These are phyloP conservation scores for Choristoneura fumiferana DNA, from an alignment of 1,140 invertebrate species.

Conservation along the genomic window DNA sequence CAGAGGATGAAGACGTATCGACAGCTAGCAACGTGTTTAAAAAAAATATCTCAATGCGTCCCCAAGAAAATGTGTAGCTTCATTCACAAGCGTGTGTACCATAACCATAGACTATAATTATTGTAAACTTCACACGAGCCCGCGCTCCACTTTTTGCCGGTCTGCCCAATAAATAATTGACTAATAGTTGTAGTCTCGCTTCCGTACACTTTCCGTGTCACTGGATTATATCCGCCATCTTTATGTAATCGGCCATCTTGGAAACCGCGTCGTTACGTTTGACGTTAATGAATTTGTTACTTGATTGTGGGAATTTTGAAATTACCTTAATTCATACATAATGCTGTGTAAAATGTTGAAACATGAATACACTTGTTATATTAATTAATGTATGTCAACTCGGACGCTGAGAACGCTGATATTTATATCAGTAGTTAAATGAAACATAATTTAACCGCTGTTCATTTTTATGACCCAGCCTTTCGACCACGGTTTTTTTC, in stretches of 20 bases:
- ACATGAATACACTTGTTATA: conserved; percentile 11
- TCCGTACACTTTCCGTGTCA: conserved; percentile 17
- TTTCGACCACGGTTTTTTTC: too few species aligned
- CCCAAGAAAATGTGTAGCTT: too few species aligned
- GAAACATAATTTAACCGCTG: not conserved
- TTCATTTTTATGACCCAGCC: not conserved
- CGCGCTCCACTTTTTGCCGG: conserved; percentile 6
- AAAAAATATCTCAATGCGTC: too few species aligned
- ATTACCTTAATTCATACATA: conserved; percentile 13
- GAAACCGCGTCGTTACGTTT: conserved; percentile 6
- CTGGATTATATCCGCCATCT: conserved; percentile 12
- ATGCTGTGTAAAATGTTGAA: conserved; percentile 3
- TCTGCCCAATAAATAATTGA: conserved; percentile 8
- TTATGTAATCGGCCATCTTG: conserved; percentile 9
- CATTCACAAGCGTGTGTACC: too few species aligned
- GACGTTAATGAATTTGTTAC: conserved; percentile 14
- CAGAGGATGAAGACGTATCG: too few species aligned
- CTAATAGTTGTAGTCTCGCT: conserved; percentile 1
- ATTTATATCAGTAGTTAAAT: not conserved
- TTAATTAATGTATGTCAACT: conserved; percentile 6
- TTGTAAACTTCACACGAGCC: not conserved
- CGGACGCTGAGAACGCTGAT: not conserved
- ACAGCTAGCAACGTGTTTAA: too few species aligned
- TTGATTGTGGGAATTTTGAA: conserved; percentile 13
- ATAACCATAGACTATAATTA: not conserved